Evolutionary conservation across 1,140 invertebrate species (phyloP), one percentile per base, ranked within the genome.

Genomic region (Laodelphax striatellus): DNA sequence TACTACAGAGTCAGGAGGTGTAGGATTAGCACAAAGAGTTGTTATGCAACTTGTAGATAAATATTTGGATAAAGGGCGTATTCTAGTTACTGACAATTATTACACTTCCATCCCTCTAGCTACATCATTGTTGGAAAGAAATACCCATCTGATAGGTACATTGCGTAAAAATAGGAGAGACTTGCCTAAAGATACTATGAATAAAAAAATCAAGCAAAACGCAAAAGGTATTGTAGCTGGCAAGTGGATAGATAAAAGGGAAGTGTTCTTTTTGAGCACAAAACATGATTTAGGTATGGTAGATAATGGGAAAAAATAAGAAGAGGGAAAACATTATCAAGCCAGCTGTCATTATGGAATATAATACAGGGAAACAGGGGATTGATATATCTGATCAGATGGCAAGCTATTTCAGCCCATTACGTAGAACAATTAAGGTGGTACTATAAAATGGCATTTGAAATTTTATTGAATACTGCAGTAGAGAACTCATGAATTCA

Each of bases 371-470:
- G 54, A 74, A 75, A 68, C 58, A 68, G 62, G 70, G 68, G 62
- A 69, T 74, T 60, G 70, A 75, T 61, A 62, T 71, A 64, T 70
- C 69, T 60, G 70, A 75, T 58, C 72, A 75, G 66, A 71, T 73
- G 67, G 66, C 64, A 62, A 65, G 69, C 24, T 75, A 75, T 64
- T 68, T 69, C 53, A 68, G 68, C 54, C 67, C 70, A 62, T 65
- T 74, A 55, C 61, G 71, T 58, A 73, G 68, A 67, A 67, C 70
- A 50, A 63, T 71, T n/a, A 60, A 70, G 71, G 64, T 74, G 66
- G 71, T 72, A 73, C 67, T 68, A 63, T 70, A 60, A 70, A 71
- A 64, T 74, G 67, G 71, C 71, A 71, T 67, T 73, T 57, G 69
- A 74, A 66, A 42, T 74, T 60, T 65, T 73, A 65, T 61, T 70